A percentile compares a stretch with the other conserved stretches of the same genome.
Conservation (phyloP, 2,113 vertebrate species). For the Mastomys coucha region DNA sequence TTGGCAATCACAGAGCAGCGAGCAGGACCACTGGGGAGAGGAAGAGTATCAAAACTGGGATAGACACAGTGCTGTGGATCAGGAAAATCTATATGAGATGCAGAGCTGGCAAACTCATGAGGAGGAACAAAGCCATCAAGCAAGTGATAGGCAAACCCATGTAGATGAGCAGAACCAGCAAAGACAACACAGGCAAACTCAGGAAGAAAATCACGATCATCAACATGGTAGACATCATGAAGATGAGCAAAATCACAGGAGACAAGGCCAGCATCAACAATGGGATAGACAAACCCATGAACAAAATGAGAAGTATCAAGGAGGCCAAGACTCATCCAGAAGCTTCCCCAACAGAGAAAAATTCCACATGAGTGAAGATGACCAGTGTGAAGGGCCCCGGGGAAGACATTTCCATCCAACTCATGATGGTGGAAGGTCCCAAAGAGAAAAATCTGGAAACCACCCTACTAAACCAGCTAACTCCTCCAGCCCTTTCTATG, state of each 20-base stretch:
- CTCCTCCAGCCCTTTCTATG: conserved; percentile 46
- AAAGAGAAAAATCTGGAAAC: conserved; percentile 46
- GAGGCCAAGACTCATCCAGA: not conserved
- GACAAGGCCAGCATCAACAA: not conserved
- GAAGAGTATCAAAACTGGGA: conserved; percentile 26
- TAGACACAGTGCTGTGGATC: not conserved
- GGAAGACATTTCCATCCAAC: not conserved
- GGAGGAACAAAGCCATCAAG: not conserved
- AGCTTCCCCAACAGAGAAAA: not conserved
- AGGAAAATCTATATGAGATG: not conserved
- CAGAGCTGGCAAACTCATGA: not conserved
- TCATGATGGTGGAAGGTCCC: conserved; percentile 5
- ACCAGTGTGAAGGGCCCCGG: not conserved
- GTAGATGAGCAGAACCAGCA: not conserved
- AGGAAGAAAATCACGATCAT: not conserved
- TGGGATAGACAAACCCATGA: conserved; percentile 2
- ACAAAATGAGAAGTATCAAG: conserved; percentile 21
- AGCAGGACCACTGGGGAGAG: conserved; percentile 14
- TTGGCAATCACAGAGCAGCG: not conserved
- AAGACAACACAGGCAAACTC: not conserved
- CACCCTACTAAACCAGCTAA: not conserved
- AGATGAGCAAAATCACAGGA: not conserved
- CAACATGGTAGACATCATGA: not conserved
- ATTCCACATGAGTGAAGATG: not conserved
- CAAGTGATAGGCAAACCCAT: not conserved